These are phyloP conservation scores for Pogonomyrmex californicus DNA, from an alignment of 1,140 invertebrate species.

Conservation along the genomic window DNA sequence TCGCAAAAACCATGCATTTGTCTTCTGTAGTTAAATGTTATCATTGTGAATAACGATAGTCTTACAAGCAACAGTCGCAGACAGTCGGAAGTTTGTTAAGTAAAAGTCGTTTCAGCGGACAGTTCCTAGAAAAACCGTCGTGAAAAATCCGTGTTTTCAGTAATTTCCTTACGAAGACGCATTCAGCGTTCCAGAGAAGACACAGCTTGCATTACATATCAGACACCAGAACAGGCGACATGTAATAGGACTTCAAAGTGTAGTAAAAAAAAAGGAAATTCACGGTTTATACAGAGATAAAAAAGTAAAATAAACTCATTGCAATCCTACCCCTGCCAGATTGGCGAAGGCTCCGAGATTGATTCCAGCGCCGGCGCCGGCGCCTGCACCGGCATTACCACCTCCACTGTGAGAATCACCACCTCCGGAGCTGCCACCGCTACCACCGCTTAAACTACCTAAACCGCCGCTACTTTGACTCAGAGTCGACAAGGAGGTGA, in stretches of 20 bases:
- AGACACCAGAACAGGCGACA: slow-evolving; percentile 21
- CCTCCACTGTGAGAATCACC: slow-evolving; percentile 81
- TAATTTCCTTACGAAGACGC: slow-evolving; percentile 11
- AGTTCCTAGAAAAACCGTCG: neutral
- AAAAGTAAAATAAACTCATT: slow-evolving; percentile 69
- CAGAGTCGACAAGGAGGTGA: slow-evolving; percentile 66
- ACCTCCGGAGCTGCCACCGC: slow-evolving; percentile 65
- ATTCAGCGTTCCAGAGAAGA: slow-evolving; percentile 10
- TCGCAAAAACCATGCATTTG: neutral
- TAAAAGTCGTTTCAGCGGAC: neutral
- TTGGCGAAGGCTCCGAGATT: slow-evolving; percentile 77
- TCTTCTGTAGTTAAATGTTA: neutral
- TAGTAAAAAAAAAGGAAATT: neutral
- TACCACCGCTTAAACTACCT: slow-evolving; percentile 82
- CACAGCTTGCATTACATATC: slow-evolving; percentile 39
- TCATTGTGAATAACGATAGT: slow-evolving; percentile 10
- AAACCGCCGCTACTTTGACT: slow-evolving; percentile 69
- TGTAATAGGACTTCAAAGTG: slow-evolving; percentile 25
- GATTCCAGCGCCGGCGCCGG: slow-evolving; percentile 82
- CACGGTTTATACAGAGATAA: neutral
- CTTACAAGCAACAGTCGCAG: neutral
- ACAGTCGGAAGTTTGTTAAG: slow-evolving; percentile 10
- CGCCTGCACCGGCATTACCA: slow-evolving; percentile 70
- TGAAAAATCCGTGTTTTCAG: neutral
- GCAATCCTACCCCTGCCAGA: slow-evolving; percentile 83